Evolutionary conservation across 2,888 invertebrate genomes (phyloP), one percentile per base, ranked within the genome.

Genomic region (Pterostichus niger): DNA sequence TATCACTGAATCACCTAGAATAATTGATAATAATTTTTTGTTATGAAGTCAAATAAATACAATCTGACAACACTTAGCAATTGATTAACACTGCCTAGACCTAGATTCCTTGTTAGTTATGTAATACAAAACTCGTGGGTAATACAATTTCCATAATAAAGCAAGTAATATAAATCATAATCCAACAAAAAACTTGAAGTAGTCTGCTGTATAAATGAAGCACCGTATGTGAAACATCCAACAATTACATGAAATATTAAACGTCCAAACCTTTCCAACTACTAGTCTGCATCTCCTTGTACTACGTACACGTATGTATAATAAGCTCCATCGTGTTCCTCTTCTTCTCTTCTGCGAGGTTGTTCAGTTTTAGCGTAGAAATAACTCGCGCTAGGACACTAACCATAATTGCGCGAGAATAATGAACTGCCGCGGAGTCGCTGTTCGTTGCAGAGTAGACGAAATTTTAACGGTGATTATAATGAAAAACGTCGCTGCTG

Each of bases 381-480:
- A 64, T 64, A 64, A 64, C 64, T 64, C 64, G 31, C 64, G 31
- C 64, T 33, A 64, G 64, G 64, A 64, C 35, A 64, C 64, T 64
- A 64, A 64, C 64, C 64, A 64, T 64, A 64, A 64, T 64, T 64
- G 64, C 64, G 64, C 4, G 64, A 64, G 64, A 64, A 64, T 64
- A 64, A 64, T 64, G 64, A 64, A 64, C 64, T 64, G 40, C 64
- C 9, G 35, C 35, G 3, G 17, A 64, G 64, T 35, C 49, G 49
- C 49, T n/a, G 5, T 64, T 24, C 59, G 54, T 59, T 40, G 40
- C 40, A 9, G 40, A 40, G 40, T 40, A 40, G 40, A 33, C 64
- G 64, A 64, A 64, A 64, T 64, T 64, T 64, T 64, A 64, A 64
- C 64, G 33, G 64, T 64, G 64, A 64, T 64, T 64, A 64, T 64